Base-by-base conservation (phyloP, 2,888 invertebrate species). In the Sicus ferrugineus region DNA sequence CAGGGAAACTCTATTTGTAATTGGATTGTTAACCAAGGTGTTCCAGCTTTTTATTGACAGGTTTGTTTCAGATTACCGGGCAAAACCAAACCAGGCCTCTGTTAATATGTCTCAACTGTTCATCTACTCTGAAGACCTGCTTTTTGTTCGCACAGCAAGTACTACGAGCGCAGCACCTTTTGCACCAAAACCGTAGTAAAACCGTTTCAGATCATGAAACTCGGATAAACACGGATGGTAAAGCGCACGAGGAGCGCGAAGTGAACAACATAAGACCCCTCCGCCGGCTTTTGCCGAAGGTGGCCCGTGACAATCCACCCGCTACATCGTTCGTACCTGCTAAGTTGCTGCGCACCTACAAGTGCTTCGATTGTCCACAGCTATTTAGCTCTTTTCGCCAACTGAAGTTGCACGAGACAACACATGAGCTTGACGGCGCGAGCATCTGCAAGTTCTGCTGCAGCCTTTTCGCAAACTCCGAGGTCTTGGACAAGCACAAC, bases 401-500 rank as follows among this genome's bases (percentile, higher is more conserved):
- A 50, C 70, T 77, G 1, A 73, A 69, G 9, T 42, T 50, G 7
- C 79, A 79, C 54, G 70, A 75, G 67, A 34, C 52, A 31, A 62
- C 64, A 3, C 54, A 31, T 2, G 56, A 68, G 5, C 48, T 67
- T 6, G 66, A 70, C 23, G 66, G 64, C 2, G 46, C 63, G 1
- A 75, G 70, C 61, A 65, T 74, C 3, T 79, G 78, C 58, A 46
- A 56, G n/a, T 77, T 68, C 54, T 79, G 78, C 38, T 74, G 75
- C 63, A 70, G 69, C 21, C 73, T 75, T 19, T 76, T 72, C 38
- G 68, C 65, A 7, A 74, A 73, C 11, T 68, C 71, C 3, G 62
- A 68, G 7, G 34, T 65, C 1, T 56, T 77, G 54, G 69, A 70
- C 6, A 61, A 67, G 1, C 78, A 79, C 56, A 34, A 71, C 4